A percentile compares a stretch with the other conserved stretches of the same genome.
phyloP scores from a whole-genome alignment of 2,888 invertebrate species.

The Hirudinaria manillensis region DNA sequence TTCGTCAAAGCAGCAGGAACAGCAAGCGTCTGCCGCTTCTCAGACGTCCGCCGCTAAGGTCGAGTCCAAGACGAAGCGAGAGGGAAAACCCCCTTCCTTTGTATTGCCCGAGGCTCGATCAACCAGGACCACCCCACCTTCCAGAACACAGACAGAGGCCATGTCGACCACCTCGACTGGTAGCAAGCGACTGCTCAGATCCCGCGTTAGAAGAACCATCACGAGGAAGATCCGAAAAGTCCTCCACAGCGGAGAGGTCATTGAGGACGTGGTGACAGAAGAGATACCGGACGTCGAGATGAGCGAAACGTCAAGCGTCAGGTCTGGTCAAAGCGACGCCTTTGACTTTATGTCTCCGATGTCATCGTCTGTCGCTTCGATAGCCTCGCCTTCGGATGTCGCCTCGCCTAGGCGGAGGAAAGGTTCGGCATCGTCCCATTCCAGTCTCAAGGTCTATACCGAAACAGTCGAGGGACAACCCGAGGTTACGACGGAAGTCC shows the following conservation, averaged over 20 bases:
- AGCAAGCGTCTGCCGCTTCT: neutral
- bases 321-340: constrained; percentile 36
- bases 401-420: constrained; percentile 22
- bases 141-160: neutral
- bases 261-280: constrained; percentile 41
- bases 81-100: constrained; percentile 26
- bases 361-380: constrained; percentile 30
- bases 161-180: neutral
- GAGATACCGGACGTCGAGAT: constrained; percentile 39
- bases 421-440: constrained; percentile 30
- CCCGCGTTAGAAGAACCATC: constrained; percentile 31
- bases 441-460: constrained; percentile 35
- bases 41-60: neutral
- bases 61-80: neutral
- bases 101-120: neutral
- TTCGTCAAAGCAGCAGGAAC: neutral
- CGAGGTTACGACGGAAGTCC: constrained; percentile 36
- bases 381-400: constrained; percentile 25
- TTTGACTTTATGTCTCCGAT: constrained; percentile 34
- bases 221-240: constrained; percentile 36
- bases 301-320: constrained; percentile 36
- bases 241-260: constrained; percentile 39
- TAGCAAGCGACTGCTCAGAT: constrained; percentile 38
- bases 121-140: constrained; percentile 1
- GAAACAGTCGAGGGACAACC: constrained; percentile 38